Evolutionary conservation across 2,113 vertebrate species (phyloP).

Genomic region (Amazona guildingii): DNA sequence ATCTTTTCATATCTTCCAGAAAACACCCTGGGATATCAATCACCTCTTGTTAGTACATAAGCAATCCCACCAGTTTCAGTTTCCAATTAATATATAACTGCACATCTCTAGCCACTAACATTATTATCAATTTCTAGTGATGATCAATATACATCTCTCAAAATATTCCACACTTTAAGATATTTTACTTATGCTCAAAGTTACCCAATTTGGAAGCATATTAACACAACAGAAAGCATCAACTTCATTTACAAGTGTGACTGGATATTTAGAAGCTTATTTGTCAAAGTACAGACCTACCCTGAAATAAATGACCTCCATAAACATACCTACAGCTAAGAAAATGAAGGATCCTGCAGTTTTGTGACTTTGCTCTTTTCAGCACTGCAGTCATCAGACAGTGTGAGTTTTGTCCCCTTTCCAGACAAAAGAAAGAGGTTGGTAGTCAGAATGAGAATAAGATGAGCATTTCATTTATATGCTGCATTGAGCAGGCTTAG

Average conservation of each 20-base stretch:
- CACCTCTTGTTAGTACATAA: background rate
- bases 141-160: background rate
- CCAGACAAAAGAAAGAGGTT: background rate
- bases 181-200: background rate
- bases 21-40: background rate
- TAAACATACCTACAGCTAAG: background rate
- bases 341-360: conserved; percentile 16
- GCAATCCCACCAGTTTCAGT: background rate
- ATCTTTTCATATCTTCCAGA: background rate
- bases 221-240: background rate
- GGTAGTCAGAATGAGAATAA: background rate
- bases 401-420: background rate
- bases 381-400: conserved; percentile 44
- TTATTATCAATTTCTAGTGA: background rate
- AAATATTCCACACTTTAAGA: background rate
- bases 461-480: conserved; percentile 32
- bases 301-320: conserved; percentile 6
- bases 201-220: background rate
- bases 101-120: background rate
- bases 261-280: background rate
- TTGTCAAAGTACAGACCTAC: background rate
- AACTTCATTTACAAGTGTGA: background rate
- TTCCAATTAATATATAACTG: background rate
- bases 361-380: conserved; percentile 24
- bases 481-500: conserved; percentile 10